Evolutionary conservation across 2,113 vertebrate species (phyloP).

Genomic region (Sisor rabdophorus): DNA sequence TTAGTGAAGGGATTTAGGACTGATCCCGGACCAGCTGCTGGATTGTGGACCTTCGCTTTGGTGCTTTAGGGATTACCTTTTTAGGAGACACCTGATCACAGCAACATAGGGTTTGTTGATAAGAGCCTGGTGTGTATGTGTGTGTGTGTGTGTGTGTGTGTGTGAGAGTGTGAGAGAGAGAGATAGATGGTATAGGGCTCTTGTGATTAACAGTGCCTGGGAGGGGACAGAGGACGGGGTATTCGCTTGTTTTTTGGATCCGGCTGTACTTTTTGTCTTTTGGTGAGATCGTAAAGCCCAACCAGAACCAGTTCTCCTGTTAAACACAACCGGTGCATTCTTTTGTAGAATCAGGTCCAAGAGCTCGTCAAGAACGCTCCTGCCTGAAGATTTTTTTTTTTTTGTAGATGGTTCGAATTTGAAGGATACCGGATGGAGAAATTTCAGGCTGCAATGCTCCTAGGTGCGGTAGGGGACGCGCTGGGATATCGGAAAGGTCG

Average conservation of each 20-base stretch:
- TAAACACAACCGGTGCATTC: background rate
- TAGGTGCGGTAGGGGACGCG: constrained; percentile 83
- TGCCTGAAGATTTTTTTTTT: background rate
- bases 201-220: constrained; percentile 9
- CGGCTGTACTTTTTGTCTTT: background rate
- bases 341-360: background rate
- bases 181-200: background rate
- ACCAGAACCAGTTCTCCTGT: background rate
- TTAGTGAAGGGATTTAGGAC: constrained; percentile 48
- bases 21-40: constrained; percentile 64
- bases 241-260: constrained; percentile 6
- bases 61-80: constrained; percentile 75
- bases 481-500: constrained; percentile 81
- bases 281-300: background rate
- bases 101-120: constrained; percentile 61
- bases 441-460: constrained; percentile 86
- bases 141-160: too few relatives aligned
- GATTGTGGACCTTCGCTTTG: constrained; percentile 63
- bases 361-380: background rate
- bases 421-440: constrained; percentile 76
- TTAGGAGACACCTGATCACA: constrained; percentile 69
- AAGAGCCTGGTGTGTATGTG: constrained; percentile 38
- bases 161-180: constrained; percentile 20
- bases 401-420: background rate
- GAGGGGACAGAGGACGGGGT: constrained; percentile 17